These are phyloP conservation scores for Catharus fuscescens DNA, from an alignment of 2,113 vertebrate genomes.

Conservation along the genomic window DNA sequence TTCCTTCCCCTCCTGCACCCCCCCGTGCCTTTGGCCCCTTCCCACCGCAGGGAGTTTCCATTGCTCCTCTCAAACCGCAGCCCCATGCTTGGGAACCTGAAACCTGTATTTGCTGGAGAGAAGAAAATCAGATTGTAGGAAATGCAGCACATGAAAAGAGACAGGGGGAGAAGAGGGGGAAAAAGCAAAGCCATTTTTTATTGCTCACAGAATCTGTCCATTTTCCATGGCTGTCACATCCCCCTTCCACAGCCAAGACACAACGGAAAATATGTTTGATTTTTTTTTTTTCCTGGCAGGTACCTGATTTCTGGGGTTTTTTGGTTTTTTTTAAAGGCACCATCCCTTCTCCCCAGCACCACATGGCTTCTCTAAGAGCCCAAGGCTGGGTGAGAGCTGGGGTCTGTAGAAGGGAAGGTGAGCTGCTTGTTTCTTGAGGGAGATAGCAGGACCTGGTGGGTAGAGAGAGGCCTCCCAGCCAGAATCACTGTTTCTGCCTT, in stretches of 20 bases:
- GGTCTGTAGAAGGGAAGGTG: neutral
- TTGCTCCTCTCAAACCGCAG: slow-evolving; percentile 46
- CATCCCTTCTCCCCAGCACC: neutral
- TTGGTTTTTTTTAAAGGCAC: neutral
- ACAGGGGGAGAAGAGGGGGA: neutral
- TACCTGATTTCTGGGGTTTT: neutral
- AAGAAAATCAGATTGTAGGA: slow-evolving; percentile 33
- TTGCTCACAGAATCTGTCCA: neutral
- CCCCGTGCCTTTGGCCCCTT: neutral
- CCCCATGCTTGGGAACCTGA: slow-evolving; percentile 1
- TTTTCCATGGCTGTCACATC: slow-evolving; percentile 60
- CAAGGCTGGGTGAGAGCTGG: neutral
- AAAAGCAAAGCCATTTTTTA: neutral
- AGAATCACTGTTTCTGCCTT: neutral
- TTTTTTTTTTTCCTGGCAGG: slow-evolving; percentile 51
- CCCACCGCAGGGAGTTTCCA: slow-evolving; percentile 13
- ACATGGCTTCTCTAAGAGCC: neutral
- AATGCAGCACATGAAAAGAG: slow-evolving; percentile 1
- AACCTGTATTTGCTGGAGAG: slow-evolving; percentile 3
- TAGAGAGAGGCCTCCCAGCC: neutral
- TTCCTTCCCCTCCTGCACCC: neutral
- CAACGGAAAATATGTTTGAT: slow-evolving; percentile 22
- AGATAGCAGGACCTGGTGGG: neutral
- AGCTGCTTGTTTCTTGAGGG: neutral
- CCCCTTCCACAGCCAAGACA: slow-evolving; percentile 39